Percentiles rank a stretch among this genome's conserved stretches.
These are phyloP conservation scores for Heterotis niloticus DNA, from an alignment of 2,113 vertebrate genomes.

Conservation along the genomic window DNA sequence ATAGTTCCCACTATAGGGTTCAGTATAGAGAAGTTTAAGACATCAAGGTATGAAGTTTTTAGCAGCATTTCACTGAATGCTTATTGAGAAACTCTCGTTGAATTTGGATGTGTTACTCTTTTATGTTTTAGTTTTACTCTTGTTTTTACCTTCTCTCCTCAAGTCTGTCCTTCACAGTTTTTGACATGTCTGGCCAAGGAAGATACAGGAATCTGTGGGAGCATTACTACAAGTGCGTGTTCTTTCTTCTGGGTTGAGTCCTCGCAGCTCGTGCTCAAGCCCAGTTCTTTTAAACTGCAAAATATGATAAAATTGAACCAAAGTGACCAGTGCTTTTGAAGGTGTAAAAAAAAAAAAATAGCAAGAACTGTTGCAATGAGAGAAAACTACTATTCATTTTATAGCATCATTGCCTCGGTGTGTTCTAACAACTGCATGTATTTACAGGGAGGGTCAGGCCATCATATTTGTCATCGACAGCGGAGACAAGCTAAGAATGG, in stretches of 20 bases:
- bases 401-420: background rate
- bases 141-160: slow-evolving; percentile 16
- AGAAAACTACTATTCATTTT: too few species aligned
- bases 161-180: slow-evolving; percentile 96
- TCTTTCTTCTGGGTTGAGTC: background rate
- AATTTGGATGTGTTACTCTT: background rate
- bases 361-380: too few species aligned
- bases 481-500: slow-evolving; percentile 94
- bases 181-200: slow-evolving; percentile 98
- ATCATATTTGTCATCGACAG: slow-evolving; percentile 99
- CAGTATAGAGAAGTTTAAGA: slow-evolving; percentile 98
- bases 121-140: background rate
- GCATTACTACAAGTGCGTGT: slow-evolving; percentile 95
- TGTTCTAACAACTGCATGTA: slow-evolving; percentile 20
- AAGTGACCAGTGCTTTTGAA: background rate
- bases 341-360: background rate
- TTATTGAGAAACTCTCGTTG: background rate
- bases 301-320: background rate
- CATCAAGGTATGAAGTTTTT: slow-evolving; percentile 75
- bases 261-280: background rate
- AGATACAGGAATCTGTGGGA: slow-evolving; percentile 98
- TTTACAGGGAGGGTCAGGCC: slow-evolving; percentile 88
- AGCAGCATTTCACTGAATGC: background rate
- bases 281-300: background rate
- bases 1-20: slow-evolving; percentile 98